Evolutionary conservation across 2,113 vertebrate genomes (phyloP).

Genomic region (Nothobranchius furzeri): DNA sequence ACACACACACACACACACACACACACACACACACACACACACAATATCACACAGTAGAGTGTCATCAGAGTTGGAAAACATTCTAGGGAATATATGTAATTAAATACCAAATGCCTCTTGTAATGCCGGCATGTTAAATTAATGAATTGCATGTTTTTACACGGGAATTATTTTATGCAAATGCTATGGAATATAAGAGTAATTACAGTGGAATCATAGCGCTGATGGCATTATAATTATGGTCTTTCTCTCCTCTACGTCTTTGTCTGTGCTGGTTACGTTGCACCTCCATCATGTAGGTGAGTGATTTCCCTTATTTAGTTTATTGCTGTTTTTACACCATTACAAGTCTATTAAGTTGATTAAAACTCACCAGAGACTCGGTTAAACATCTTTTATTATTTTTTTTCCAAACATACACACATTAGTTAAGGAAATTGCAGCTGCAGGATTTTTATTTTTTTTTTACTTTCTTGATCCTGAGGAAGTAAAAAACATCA

Average conservation of each 20-base stretch:
- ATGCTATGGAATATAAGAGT: conserved; percentile 65
- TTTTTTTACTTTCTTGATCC: not conserved
- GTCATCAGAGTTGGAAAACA: conserved; percentile 62
- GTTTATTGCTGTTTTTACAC: conserved; percentile 9
- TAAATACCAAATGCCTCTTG: conserved; percentile 61
- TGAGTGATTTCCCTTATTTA: conserved; percentile 39
- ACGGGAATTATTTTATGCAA: conserved; percentile 63
- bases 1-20: conserved; percentile 10
- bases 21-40: conserved; percentile 16
- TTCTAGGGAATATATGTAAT: conserved; percentile 68
- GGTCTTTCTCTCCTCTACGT: conserved; percentile 46
- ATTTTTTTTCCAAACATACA: not conserved
- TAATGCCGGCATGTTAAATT: conserved; percentile 65
- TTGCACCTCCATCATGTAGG: conserved; percentile 43
- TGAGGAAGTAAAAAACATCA: conserved; percentile 9
- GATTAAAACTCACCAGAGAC: conserved; percentile 20
- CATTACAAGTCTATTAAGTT: conserved; percentile 13
- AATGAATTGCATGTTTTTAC: conserved; percentile 69
- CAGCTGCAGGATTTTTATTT: not conserved
- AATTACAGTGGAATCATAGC: conserved; percentile 53
- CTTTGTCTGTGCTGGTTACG: conserved; percentile 24
- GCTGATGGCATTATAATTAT: conserved; percentile 59
- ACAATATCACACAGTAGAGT: conserved; percentile 30
- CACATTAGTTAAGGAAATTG: not conserved
- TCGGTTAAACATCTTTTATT: conserved; percentile 17